Evolutionary conservation across 30 jellyfish, hydroid and myxozoan genomes (phyloP), one percentile per base, ranked within the genome.

Genomic region (Aurelia aurita complex sp. Pacific): DNA sequence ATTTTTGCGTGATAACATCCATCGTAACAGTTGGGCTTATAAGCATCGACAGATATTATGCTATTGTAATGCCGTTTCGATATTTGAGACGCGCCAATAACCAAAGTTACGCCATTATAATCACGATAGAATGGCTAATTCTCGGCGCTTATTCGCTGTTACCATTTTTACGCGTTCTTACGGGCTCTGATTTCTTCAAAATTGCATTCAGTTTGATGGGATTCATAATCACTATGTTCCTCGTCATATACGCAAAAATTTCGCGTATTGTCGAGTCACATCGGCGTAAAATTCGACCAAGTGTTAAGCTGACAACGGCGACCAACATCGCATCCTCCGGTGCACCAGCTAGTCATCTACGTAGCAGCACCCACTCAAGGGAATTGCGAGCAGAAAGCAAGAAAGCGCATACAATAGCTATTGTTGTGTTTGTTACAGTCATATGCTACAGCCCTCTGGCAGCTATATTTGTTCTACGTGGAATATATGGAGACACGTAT

Each of bases 41-140:
- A 12, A 81, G 90, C 72, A 53, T 81, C 69, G 90, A 81, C 40
- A 42, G 90, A 61, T 81, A 70, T 74, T 81, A 52, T 51, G 90
- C 90, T 1, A 70, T 81, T 12, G 52, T 69, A 67, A 81, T 40
- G 76, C 90, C 90, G 53, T 81, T 81, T 59, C 42, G 66, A 1
- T 81, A 81, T 59, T 69, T 52, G 59, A 15, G 90, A 17, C 69
- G 15, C 3, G 77, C 46, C 13, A 67, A 40, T 67, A 70, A 55
- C 42, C 23, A 17, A 29, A 60, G 15, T 67, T 69, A 81, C 59
- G 9, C 67, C 63, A 1, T 54, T 0, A 32, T 69, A 23, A 54
- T 68, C 17, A 3, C 63, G 8, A 1, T 40, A 36, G 35, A 51
- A 34, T 81, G 90, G 90, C 14, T 70, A 2, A 42, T 81, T 59